These are phyloP conservation scores for Piprites chloris DNA, from an alignment of 2,113 vertebrate species.

Conservation along the genomic window DNA sequence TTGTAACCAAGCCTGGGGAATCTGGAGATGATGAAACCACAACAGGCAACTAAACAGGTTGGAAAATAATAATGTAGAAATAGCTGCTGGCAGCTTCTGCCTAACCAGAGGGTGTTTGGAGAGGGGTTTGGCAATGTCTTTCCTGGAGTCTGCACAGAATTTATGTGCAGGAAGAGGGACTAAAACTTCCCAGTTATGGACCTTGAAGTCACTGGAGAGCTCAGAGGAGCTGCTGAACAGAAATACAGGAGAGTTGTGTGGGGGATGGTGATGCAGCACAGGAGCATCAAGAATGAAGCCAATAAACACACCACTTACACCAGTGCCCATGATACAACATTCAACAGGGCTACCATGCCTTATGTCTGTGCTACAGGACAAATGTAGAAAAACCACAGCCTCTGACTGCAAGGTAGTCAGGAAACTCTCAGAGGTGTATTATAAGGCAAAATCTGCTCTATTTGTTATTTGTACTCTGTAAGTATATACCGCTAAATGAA, in stretches of 20 bases:
- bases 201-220: neutral
- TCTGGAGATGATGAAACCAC: neutral
- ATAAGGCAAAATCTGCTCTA: neutral
- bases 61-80: neutral
- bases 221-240: neutral
- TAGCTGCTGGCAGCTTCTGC: neutral
- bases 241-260: neutral
- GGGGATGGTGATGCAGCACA: too few species aligned
- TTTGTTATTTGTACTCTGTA: neutral
- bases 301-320: neutral
- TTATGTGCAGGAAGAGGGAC: neutral
- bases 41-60: neutral
- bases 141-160: neutral
- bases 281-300: neutral
- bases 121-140: neutral
- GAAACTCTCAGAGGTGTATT: neutral
- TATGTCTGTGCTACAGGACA: neutral
- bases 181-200: accelerated
- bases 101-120: neutral
- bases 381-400: neutral
- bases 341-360: neutral
- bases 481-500: neutral
- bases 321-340: accelerated
- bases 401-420: neutral
- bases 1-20: neutral